Percentiles rank a stretch among this genome's conserved stretches.
Conservation (phyloP, 2,888 invertebrate genomes). For the Graphium colonna region DNA sequence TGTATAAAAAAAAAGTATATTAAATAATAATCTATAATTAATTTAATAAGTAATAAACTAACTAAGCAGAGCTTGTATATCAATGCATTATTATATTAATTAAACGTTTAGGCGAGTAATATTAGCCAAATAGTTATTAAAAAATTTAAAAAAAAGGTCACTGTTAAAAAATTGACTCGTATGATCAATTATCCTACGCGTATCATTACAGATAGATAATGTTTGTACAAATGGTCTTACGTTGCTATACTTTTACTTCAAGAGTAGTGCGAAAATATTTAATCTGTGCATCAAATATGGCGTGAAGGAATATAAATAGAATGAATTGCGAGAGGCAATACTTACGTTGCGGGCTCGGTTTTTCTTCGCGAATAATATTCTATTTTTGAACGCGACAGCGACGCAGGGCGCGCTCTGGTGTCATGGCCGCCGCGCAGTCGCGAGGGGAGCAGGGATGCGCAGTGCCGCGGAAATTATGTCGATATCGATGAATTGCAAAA, state of each 20-base stretch:
- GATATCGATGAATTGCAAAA: background rate
- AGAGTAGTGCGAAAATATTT: too few species aligned
- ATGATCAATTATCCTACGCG: too few species aligned
- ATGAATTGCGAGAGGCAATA: slow-evolving; percentile 10
- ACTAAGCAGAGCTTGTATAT: too few species aligned
- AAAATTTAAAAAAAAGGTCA: background rate
- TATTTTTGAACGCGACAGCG: slow-evolving; percentile 43
- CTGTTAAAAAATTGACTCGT: too few species aligned
- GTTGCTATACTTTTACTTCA: too few species aligned
- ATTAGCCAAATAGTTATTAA: background rate
- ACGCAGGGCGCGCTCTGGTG: slow-evolving; percentile 42
- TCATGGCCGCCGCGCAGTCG: slow-evolving; percentile 39
- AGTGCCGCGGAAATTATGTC: slow-evolving; percentile 27
- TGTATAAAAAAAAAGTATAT: too few species aligned
- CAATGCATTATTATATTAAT: too few species aligned
- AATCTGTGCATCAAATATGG: background rate
- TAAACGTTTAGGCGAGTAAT: background rate
- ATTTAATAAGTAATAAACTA: too few species aligned
- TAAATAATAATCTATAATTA: too few species aligned
- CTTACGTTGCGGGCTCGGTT: slow-evolving; percentile 29
- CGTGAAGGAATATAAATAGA: slow-evolving; percentile 20
- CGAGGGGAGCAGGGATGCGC: slow-evolving; percentile 33
- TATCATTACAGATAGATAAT: too few species aligned
- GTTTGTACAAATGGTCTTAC: too few species aligned
- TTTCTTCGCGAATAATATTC: slow-evolving; percentile 28